phyloP scores from a whole-genome alignment of 2,797 vertebrate genomes.

The Cryptoblepharus egeriae region DNA sequence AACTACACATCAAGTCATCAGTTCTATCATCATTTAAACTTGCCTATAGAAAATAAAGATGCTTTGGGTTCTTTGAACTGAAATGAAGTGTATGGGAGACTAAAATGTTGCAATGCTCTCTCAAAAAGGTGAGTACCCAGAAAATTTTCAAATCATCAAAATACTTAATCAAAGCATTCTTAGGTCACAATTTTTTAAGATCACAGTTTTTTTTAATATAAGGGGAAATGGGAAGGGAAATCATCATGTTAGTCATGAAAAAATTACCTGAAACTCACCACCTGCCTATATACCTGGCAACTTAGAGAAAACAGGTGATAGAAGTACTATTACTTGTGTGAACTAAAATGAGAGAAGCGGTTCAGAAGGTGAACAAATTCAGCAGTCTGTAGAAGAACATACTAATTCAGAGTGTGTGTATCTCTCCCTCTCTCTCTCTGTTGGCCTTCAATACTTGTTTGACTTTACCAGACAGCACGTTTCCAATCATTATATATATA shows the following conservation, averaged over 20 bases:
- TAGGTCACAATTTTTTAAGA: no score
- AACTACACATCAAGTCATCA: no score
- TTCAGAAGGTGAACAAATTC: not conserved
- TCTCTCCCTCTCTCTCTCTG: not conserved
- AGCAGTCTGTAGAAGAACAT: no score
- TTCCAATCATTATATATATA: not conserved
- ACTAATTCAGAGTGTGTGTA: not conserved
- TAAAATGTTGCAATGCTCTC: not conserved
- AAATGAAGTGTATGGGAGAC: no score
- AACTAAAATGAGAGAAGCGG: not conserved
- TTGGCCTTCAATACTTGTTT: not conserved
- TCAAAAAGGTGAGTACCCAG: not conserved
- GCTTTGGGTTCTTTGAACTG: not conserved
- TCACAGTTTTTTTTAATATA: not conserved
- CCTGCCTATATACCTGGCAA: not conserved
- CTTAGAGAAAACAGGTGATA: not conserved
- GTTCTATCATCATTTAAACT: not conserved
- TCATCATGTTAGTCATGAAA: not conserved
- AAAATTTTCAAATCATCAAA: not conserved
- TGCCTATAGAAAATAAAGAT: not conserved
- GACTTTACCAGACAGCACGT: not conserved
- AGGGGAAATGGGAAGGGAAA: not conserved
- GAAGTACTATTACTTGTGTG: not conserved
- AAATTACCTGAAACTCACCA: not conserved
- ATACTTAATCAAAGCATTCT: not conserved